Conservation (phyloP, 2,797 vertebrate genomes). For the Coendou prehensilis region DNA sequence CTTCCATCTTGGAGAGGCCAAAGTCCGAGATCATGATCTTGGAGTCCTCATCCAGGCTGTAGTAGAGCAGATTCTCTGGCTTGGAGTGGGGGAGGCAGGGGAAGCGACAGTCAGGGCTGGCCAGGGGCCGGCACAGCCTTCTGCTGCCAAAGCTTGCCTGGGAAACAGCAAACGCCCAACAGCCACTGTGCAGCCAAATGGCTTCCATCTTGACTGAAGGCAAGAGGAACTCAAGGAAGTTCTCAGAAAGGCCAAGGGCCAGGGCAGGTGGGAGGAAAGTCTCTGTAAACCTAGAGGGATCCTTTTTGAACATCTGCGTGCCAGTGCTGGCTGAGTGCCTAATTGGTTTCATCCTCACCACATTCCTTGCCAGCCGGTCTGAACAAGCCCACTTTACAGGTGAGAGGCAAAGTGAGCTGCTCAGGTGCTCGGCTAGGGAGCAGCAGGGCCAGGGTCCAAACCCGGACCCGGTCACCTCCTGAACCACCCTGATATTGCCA, state of each 20-base stretch:
- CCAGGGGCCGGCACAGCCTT: background rate
- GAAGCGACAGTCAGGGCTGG: background rate
- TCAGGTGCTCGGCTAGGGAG: background rate
- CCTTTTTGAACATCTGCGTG: background rate
- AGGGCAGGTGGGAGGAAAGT: background rate
- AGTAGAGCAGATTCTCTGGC: constrained; percentile 98
- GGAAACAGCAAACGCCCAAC: background rate
- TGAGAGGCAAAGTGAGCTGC: background rate
- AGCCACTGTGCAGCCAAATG: background rate
- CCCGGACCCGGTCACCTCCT: background rate
- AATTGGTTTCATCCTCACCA: background rate
- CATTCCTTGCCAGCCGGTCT: background rate
- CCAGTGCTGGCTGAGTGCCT: background rate
- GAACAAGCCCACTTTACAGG: background rate
- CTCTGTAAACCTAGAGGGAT: background rate
- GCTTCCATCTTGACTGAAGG: background rate
- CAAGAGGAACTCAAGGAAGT: background rate
- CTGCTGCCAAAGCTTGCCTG: background rate
- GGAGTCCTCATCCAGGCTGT: constrained; percentile 98
- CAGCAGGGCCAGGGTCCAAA: background rate
- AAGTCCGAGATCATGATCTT: constrained; percentile 99
- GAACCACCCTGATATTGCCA: background rate
- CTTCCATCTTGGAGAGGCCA: constrained; percentile 97
- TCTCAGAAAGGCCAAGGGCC: constrained; percentile 33
- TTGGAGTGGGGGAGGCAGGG: constrained; percentile 72